Evolutionary conservation across 2,888 invertebrate species (phyloP), one percentile per base, ranked within the genome.

Genomic region (Palloptera scutellata): DNA sequence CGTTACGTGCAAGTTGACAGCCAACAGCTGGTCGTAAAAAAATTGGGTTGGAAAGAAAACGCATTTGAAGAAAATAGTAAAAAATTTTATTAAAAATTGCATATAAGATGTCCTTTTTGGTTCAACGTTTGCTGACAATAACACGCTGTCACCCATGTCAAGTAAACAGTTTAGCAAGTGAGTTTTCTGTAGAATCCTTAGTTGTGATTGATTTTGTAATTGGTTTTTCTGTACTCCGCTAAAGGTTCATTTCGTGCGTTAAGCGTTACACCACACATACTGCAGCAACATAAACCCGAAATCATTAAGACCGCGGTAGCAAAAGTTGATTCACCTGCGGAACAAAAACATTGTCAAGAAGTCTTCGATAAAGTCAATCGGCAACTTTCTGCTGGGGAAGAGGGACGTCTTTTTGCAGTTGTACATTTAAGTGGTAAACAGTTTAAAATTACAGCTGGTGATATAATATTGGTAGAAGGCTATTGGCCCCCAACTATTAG

Each of bases 401-500:
- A 79, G 61, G 84, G 82, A 0, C 81, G 85, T 2, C 73, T 85
- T 10, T 96, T 96, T 85, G 96, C 96, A 0, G 89, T 96, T 1
- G 88, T 96, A 1, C 91, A 94, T 76, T 76, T 96, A 17, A 87
- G 90, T 69, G 95, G 95, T 12, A 93, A 92, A 83, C 96, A 96
- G 79, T 93, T 91, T 85, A 92, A 94, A 84, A 88, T 96, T 0
- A 94, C 95, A 0, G 88, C 91, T 67, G 94, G 92, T n/a, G 96
- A 96, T 84, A 86, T 96, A 3, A 87, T 96, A 41, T 87, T 95
- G 0, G 86, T 96, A 0, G 92, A 93, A 84, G 94, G 94, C 0
- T 90, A 90, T 78, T 95, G 95, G 94, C 91, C 93, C 42, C 94
- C 95, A 1, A 89, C 89, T 62, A 88, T 89, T 65, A 94, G 95